Percentiles rank a stretch among this genome's conserved stretches.
phyloP scores from a whole-genome alignment of 1,140 invertebrate species.

The Cyclina sinensis region DNA sequence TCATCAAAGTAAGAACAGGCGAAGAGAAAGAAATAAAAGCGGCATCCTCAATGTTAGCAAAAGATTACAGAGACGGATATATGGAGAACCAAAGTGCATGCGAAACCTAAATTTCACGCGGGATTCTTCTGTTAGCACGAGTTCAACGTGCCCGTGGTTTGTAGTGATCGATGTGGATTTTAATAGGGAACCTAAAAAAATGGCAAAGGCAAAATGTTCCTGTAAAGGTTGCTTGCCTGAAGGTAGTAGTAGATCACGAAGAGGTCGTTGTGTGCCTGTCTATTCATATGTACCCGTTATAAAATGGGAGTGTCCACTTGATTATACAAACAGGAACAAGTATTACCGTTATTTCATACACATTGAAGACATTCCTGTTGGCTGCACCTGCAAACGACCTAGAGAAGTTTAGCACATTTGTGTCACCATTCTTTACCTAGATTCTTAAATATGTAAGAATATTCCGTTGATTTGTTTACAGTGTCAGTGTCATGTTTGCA shows the following conservation, averaged over 20 bases:
- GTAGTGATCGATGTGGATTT: conserved; percentile 6
- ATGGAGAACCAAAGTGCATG: conserved; percentile 10
- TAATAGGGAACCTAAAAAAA: conserved; percentile 24
- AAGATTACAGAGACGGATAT: background rate
- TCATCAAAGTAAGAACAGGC: background rate
- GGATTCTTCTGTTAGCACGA: background rate
- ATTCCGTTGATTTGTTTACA: background rate
- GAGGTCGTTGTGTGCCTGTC: background rate
- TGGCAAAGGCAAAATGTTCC: conserved; percentile 34
- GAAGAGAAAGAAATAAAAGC: background rate
- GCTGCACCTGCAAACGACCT: conserved; percentile 11
- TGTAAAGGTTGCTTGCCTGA: conserved; percentile 16
- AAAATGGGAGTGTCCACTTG: conserved; percentile 15
- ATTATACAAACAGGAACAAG: background rate
- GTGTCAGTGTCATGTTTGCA: background rate
- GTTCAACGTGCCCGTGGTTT: conserved; percentile 48
- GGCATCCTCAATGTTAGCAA: background rate
- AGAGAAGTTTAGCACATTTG: background rate
- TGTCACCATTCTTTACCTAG: background rate
- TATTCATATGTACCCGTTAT: conserved; percentile 6
- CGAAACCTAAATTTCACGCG: background rate
- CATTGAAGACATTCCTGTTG: conserved; percentile 5
- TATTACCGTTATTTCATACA: conserved; percentile 20
- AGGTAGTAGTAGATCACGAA: background rate
- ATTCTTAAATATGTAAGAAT: background rate